phyloP scores from a whole-genome alignment of 2,797 vertebrate genomes.

The Phyllotis vaccarum region DNA sequence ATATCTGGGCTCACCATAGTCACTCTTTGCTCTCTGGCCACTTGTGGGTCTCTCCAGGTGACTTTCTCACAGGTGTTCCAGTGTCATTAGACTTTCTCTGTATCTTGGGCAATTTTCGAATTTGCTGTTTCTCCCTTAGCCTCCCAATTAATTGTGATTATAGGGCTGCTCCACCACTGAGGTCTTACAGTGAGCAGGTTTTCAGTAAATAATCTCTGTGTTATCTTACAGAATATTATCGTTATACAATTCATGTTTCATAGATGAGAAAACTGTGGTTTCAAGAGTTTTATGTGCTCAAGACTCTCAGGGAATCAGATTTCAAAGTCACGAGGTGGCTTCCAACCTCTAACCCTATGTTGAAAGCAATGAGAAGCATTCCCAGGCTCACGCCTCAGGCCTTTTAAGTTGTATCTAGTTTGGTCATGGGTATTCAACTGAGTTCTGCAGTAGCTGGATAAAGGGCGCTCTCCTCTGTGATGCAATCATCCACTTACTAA shows the following conservation, averaged over 20 bases:
- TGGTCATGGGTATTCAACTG: not conserved
- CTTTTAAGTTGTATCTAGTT: not conserved
- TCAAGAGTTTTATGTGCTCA: not conserved
- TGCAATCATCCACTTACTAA: not conserved
- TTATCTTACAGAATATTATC: not conserved
- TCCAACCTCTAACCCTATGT: not conserved
- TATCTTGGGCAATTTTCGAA: not conserved
- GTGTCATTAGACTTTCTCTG: not conserved
- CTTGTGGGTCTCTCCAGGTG: not conserved
- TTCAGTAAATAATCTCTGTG: not conserved
- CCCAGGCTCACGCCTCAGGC: not conserved
- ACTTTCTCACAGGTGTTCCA: not conserved
- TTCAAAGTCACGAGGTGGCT: constrained; percentile 31
- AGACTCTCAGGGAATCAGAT: not conserved
- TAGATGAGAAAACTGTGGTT: not conserved
- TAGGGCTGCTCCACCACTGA: not conserved
- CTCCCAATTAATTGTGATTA: not conserved
- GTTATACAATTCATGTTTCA: not conserved
- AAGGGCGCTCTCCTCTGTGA: not conserved
- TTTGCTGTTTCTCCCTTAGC: not conserved
- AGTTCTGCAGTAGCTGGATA: not conserved
- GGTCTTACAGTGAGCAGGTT: not conserved
- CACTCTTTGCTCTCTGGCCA: not conserved
- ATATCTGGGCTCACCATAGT: rapidly evolving
- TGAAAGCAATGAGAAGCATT: not conserved